Evolutionary conservation across 2,113 vertebrate species (phyloP).

Genomic region (Chlamydotis undulata): DNA sequence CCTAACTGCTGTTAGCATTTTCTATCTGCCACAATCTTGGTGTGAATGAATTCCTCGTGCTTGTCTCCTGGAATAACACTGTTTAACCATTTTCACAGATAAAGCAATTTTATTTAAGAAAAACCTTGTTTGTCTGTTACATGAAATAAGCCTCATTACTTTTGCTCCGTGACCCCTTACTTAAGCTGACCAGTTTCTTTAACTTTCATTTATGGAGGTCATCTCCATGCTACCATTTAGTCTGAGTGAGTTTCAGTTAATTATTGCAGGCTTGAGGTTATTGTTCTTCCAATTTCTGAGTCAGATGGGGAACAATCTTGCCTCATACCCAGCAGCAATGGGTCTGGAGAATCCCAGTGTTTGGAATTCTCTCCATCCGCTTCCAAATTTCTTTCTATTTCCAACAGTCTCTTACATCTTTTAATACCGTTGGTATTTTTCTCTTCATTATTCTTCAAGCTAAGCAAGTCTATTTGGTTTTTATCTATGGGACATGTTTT

Average conservation of each 20-base stretch:
- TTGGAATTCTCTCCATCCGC: background rate
- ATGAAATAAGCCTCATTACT: background rate
- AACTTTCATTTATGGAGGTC: background rate
- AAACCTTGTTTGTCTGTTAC: background rate
- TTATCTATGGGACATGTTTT: background rate
- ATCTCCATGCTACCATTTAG: background rate
- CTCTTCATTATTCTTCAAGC: background rate
- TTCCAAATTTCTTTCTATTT: background rate
- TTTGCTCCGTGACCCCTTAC: background rate
- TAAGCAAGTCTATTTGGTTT: background rate
- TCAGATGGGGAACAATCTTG: background rate
- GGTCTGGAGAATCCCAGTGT: background rate
- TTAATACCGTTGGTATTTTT: background rate
- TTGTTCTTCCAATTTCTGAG: background rate
- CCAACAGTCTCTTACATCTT: background rate
- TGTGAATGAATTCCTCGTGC: background rate
- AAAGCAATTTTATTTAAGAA: background rate
- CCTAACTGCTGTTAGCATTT: background rate
- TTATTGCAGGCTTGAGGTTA: background rate
- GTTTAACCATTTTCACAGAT: background rate
- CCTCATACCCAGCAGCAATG: background rate
- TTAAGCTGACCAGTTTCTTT: background rate
- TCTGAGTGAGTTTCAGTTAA: background rate
- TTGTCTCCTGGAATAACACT: background rate
- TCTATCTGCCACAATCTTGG: background rate